These are phyloP conservation scores for Machimus rusticus DNA, from an alignment of 2,888 invertebrate genomes.

Conservation along the genomic window DNA sequence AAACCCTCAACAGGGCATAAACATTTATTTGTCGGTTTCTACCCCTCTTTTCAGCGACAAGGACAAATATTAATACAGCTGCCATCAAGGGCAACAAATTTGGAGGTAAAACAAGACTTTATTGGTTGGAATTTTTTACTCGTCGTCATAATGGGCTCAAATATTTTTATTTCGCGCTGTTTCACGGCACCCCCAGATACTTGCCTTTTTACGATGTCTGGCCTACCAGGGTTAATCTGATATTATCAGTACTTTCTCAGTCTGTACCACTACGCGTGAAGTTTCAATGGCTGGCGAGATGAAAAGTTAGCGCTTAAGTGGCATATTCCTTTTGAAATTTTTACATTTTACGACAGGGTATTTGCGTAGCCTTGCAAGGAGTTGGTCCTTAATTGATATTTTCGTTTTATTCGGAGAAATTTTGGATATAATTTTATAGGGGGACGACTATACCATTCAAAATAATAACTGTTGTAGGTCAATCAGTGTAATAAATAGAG, in stretches of 20 bases:
- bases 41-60: not conserved
- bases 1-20: not conserved
- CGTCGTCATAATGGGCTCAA: constrained; percentile 19
- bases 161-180: constrained; percentile 36
- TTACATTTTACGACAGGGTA: not conserved
- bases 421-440: not conserved
- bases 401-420: not conserved
- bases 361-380: not conserved
- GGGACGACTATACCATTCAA: not conserved
- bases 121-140: constrained; percentile 31
- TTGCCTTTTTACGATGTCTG: not conserved
- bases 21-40: constrained; percentile 23
- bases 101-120: constrained; percentile 33
- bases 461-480: not conserved
- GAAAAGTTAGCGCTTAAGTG: not conserved
- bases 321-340: not conserved
- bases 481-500: too few species aligned
- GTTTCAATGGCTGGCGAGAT: not conserved
- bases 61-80: constrained; percentile 35
- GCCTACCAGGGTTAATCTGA: not conserved
- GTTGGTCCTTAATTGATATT: not conserved
- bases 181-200: not conserved
- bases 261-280: not conserved
- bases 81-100: constrained; percentile 19
- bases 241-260: not conserved